Base-by-base conservation (phyloP, 2,888 invertebrate species). In the Celastrina argiolus region DNA sequence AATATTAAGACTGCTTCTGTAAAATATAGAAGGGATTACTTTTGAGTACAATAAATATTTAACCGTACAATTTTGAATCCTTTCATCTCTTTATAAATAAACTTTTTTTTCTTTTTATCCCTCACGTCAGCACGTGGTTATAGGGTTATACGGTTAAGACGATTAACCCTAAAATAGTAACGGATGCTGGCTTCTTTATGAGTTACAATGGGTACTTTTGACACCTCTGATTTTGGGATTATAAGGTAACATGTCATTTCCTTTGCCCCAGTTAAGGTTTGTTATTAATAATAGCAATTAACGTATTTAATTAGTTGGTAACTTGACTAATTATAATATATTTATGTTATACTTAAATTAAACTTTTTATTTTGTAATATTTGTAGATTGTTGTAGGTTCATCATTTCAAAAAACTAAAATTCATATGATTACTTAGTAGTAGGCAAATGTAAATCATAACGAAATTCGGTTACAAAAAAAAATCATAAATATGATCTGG, bases 121-220 rank as follows among this genome's bases (percentile, higher is more conserved):
- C 84, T 81, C 80, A 80, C 79, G 79, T 78, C 64, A 65, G 85
- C 88, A 85, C 87, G 88, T 85, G 88, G 80, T 81, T 63, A 75
- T 75, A 78, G 80, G 81, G 83, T 82, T 82, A 79, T 74, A 75
- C 75, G 77, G 79, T 81, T 78, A 77, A 74, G 76, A 75, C 76
- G 77, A 78, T 83, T 85, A 87, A 88, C 88, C 85, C 86, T 80
- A 81, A 79, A 81, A 78, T 74, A 73, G 72, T 76, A 75, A 75
- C 77, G 80, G 87, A 88, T 84, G 87, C 85, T 87, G 87, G 10
- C 51, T 66, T 65, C 64, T 66, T 68, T 65, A 51, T 56, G 36
- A 31, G 16, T 31, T 6, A 16, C 58, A 58, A 58, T 58, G 31
- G 58, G 31, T 31, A 31, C n/a, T 58, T 58, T 58, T 58, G 58